A percentile compares a stretch with the other conserved stretches of the same genome.
These are phyloP conservation scores for Holacanthus passer DNA, from an alignment of 2,113 vertebrate genomes.

Conservation along the genomic window DNA sequence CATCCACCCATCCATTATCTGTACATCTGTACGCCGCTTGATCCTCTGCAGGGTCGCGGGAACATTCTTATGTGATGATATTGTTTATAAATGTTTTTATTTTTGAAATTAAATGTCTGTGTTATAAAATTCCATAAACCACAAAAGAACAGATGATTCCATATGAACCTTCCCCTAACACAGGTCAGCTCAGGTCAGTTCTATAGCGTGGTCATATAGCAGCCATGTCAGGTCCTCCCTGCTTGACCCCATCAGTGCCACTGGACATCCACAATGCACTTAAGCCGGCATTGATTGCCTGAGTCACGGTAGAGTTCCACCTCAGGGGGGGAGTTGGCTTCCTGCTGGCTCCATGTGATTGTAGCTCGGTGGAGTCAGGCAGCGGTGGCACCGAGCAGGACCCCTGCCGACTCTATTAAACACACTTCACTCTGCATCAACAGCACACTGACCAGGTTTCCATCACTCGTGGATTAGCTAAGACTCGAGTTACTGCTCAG, in stretches of 20 bases:
- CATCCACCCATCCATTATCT: too few relatives aligned
- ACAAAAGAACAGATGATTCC: too few relatives aligned
- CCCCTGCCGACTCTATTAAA: slow-evolving; percentile 41
- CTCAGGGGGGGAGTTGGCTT: slow-evolving; percentile 1
- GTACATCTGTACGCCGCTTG: too few relatives aligned
- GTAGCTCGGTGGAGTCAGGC: slow-evolving; percentile 26
- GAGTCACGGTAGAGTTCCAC: slow-evolving; percentile 14
- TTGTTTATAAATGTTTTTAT: too few relatives aligned
- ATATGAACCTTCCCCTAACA: neutral
- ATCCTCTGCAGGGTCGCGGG: too few relatives aligned
- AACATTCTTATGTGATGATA: too few relatives aligned
- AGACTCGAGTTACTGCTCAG: neutral
- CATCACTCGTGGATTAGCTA: slow-evolving; percentile 11
- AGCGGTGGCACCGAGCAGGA: slow-evolving; percentile 5
- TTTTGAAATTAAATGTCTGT: neutral
- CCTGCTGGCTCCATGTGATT: slow-evolving; percentile 55
- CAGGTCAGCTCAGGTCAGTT: too few relatives aligned
- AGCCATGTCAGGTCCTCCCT: neutral
- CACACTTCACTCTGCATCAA: slow-evolving; percentile 37
- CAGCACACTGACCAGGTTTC: slow-evolving; percentile 31
- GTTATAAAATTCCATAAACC: neutral
- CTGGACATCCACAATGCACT: slow-evolving; percentile 22
- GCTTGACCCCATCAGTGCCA: neutral
- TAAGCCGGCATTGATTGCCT: slow-evolving; percentile 34
- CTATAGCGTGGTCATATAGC: neutral